Base-by-base conservation (phyloP, 2,797 vertebrate species). In the Psittacula echo region DNA sequence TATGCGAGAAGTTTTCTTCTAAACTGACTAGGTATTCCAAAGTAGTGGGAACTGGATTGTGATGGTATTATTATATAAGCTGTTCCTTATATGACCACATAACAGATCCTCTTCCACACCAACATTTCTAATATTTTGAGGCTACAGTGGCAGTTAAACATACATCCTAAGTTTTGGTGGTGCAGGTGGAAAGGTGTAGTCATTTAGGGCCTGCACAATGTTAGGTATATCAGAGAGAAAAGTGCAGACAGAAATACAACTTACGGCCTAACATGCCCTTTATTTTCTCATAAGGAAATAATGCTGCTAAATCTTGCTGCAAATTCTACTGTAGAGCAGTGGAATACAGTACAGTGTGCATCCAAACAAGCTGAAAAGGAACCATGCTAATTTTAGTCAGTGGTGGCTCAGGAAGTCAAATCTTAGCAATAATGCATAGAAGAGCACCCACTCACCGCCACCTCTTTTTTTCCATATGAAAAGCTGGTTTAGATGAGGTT, bases 391-490 rank as follows among this genome's bases (percentile, higher is more conserved):
- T 91, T 94, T 92, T 93, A 93, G 87, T 86, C 66, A 82, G n/a
- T n/a, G 45, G 37, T 80, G 89, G 34, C 89, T 93, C 67, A 70
- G 75, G 78, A 84, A 87, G 83, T 87, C 92, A 91, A 65, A 50
- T 87, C 62, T 75, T 78, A 80, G 75, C 58, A 91, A 50, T 73
- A 72, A 75, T 16, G 24, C 84, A 61, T 42, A 70, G 76, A 94
- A 80, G 27, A 89, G 45, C 85, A 60, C 73, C 90, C 84, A 85
- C 89, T 75, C 79, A 86, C 73, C 42, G 29, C 86, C 71, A 72
- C 76, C 75, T 75, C 79, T 32, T 81, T 82, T 77, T 68, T 64
- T 92, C 41, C 23, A 16, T 81, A 42, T 34, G 32, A 87, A 92
- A 91, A 87, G 23, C 51, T 80, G 45, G 20, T 94, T 85, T 83